Conservation (phyloP, 2,113 vertebrate species). For the Rhegmatorhina hoffmannsi region DNA sequence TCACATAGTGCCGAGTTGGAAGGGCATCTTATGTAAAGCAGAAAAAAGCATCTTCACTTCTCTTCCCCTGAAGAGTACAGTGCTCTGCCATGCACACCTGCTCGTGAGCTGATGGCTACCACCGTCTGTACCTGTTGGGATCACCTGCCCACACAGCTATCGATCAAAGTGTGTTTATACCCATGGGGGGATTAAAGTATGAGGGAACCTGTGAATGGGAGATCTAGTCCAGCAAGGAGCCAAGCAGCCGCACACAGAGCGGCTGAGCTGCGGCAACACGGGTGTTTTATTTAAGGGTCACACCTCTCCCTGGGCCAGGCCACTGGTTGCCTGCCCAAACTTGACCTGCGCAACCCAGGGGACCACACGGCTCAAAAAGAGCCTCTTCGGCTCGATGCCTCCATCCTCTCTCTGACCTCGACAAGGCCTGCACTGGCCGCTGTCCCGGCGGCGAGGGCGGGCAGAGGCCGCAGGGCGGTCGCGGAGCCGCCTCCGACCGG, state of each 20-base stretch:
- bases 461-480: not conserved
- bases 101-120: not conserved
- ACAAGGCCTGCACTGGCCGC: not conserved
- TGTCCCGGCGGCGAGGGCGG: not conserved
- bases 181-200: accelerated
- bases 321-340: not conserved
- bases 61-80: not conserved
- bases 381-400: not conserved
- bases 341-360: not conserved
- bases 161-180: accelerated
- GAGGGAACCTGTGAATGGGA: accelerated
- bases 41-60: not conserved
- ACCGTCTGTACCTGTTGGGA: accelerated
- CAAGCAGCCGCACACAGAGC: not conserved
- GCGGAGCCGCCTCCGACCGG: accelerated
- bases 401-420: too few relatives aligned
- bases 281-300: accelerated
- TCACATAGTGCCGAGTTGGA: not conserved
- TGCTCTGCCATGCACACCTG: accelerated
- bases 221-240: accelerated
- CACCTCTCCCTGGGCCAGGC: not conserved
- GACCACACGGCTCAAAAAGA: accelerated
- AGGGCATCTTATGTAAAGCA: not conserved
- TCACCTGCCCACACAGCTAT: not conserved
- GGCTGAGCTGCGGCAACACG: accelerated